Evolutionary conservation across 2,888 invertebrate genomes (phyloP).

Genomic region (Leucozona laternaria): DNA sequence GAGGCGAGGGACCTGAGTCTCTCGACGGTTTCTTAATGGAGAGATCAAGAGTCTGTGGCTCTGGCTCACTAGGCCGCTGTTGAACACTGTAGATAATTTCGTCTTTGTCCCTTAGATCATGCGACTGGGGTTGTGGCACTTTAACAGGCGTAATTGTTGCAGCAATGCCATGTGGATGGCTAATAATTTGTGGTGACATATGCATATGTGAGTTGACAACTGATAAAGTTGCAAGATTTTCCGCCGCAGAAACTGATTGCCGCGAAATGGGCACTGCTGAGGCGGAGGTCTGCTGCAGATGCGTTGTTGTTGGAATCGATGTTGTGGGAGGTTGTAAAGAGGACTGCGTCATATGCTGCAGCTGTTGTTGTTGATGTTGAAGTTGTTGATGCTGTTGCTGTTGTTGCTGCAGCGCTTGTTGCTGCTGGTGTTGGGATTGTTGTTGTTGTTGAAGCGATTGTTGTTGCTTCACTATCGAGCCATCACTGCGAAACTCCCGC

Average conservation of each 20-base stretch:
- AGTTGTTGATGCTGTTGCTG: slow-evolving; percentile 79
- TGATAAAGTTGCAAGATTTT: slow-evolving; percentile 88
- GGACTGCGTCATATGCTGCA: slow-evolving; percentile 40
- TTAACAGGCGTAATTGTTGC: slow-evolving; percentile 88
- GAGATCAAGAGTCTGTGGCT: slow-evolving; percentile 89
- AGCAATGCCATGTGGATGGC: slow-evolving; percentile 84
- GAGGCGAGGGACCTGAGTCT: slow-evolving; percentile 83
- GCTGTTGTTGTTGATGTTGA: slow-evolving; percentile 73
- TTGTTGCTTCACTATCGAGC: slow-evolving; percentile 80
- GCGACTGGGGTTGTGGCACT: slow-evolving; percentile 77
- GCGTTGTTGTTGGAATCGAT: slow-evolving; percentile 61
- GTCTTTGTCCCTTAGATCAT: slow-evolving; percentile 81
- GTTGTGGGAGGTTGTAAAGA: slow-evolving; percentile 61
- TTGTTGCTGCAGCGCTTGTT: slow-evolving; percentile 60
- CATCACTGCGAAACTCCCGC: slow-evolving; percentile 83
- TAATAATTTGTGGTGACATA: slow-evolving; percentile 79
- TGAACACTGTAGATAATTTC: slow-evolving; percentile 81
- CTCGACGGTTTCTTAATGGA: slow-evolving; percentile 89
- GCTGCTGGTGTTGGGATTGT: slow-evolving; percentile 71
- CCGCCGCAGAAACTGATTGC: slow-evolving; percentile 77
- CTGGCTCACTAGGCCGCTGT: slow-evolving; percentile 85
- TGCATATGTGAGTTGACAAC: slow-evolving; percentile 86
- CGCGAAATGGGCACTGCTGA: slow-evolving; percentile 34
- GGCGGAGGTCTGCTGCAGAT: slow-evolving; percentile 62
- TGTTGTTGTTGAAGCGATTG: slow-evolving; percentile 55